Evolutionary conservation across 2,797 vertebrate species (phyloP).

Genomic region (Crax fasciolata): DNA sequence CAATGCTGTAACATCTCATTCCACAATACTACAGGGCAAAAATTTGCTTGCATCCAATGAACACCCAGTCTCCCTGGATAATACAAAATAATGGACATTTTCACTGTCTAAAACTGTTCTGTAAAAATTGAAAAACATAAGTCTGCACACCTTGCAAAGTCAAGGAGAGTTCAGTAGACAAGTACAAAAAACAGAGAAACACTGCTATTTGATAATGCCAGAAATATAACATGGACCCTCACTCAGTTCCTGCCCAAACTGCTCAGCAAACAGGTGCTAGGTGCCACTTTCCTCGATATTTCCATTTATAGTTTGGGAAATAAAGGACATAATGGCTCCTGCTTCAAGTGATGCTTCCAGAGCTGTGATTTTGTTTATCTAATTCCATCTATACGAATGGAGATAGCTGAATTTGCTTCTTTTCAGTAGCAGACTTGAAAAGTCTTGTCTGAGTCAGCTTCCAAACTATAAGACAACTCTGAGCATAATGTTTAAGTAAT

Average conservation of each 20-base stretch:
- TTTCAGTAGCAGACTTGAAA: neutral
- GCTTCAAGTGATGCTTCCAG: neutral
- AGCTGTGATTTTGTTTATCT: neutral
- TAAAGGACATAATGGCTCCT: neutral
- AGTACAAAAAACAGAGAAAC: neutral
- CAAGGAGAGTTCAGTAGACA: neutral
- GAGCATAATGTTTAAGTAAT: neutral
- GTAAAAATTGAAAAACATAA: neutral
- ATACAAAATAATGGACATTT: neutral
- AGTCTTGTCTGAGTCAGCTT: neutral
- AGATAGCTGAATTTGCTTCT: neutral
- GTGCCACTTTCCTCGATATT: neutral
- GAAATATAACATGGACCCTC: neutral
- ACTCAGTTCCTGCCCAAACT: neutral
- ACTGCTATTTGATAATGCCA: neutral
- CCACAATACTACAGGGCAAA: neutral
- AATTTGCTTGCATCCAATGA: neutral
- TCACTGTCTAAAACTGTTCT: neutral
- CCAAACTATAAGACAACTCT: neutral
- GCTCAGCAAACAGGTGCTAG: neutral
- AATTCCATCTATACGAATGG: neutral
- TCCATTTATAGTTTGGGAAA: fast-evolving
- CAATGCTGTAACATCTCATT: neutral
- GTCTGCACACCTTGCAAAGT: neutral
- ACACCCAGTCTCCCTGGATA: neutral